These are phyloP conservation scores for Zygothrica quintamaculata DNA, from an alignment of 2,888 invertebrate genomes.

Conservation along the genomic window DNA sequence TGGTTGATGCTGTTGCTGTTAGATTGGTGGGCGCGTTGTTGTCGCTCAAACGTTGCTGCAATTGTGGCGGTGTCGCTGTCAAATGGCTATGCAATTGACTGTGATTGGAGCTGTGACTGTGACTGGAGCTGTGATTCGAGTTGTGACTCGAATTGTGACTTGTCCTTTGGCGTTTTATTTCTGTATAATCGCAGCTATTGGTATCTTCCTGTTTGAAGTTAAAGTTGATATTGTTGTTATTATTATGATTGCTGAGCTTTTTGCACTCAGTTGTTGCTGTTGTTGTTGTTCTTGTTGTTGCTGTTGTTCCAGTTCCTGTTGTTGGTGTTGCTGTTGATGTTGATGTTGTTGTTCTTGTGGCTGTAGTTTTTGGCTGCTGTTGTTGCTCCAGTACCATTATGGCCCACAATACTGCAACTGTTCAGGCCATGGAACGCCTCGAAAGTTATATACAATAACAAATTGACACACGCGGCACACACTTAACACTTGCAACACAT, in stretches of 20 bases:
- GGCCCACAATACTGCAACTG: constrained; percentile 50
- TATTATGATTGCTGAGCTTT: constrained; percentile 30
- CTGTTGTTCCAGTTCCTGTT: constrained; percentile 32
- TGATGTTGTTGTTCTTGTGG: constrained; percentile 36
- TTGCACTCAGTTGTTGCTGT: constrained; percentile 20
- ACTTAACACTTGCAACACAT: constrained; percentile 30
- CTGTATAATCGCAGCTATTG: constrained; percentile 27
- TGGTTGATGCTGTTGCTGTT: constrained; percentile 21
- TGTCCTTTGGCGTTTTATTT: constrained; percentile 43
- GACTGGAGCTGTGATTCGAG: constrained; percentile 24
- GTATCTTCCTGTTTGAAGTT: constrained; percentile 52
- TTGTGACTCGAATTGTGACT: constrained; percentile 37
- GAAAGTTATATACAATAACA: constrained; percentile 20
- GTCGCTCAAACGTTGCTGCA: constrained; percentile 47
- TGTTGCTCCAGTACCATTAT: constrained; percentile 83
- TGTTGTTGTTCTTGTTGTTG: constrained; percentile 17
- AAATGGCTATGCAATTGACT: constrained; percentile 36
- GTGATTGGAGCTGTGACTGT: constrained; percentile 30
- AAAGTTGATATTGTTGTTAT: constrained; percentile 29
- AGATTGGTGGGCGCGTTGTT: constrained; percentile 17
- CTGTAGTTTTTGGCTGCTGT: constrained; percentile 42
- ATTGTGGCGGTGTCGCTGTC: constrained; percentile 48
- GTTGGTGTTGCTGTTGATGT: constrained; percentile 21
- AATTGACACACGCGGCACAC: constrained; percentile 22
- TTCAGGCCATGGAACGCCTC: constrained; percentile 50